These are phyloP conservation scores for Drosophila fungiperda DNA, from an alignment of 2,888 invertebrate species.

Conservation along the genomic window DNA sequence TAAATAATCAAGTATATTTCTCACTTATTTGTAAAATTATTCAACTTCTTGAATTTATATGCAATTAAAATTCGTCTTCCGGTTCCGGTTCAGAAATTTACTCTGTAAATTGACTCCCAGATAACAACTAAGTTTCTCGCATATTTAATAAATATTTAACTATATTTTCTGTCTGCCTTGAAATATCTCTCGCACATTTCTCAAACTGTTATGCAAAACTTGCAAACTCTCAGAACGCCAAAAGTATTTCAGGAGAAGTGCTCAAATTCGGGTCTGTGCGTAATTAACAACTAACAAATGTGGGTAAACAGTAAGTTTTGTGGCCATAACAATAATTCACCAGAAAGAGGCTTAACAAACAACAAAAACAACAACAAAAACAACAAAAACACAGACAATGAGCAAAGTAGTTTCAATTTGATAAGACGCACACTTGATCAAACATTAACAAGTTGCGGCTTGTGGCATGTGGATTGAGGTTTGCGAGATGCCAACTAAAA, in stretches of 20 bases:
- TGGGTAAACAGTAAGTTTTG: slow-evolving; percentile 4
- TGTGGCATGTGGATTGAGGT: not conserved
- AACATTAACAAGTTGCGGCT: slow-evolving; percentile 62
- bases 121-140: not conserved
- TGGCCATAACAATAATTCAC: slow-evolving; percentile 14
- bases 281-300: slow-evolving; percentile 1
- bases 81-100: not conserved
- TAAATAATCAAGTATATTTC: not conserved
- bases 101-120: not conserved
- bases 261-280: not conserved
- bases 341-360: not conserved
- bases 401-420: slow-evolving; percentile 17
- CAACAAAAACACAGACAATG: slow-evolving; percentile 17
- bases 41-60: not conserved
- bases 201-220: not conserved
- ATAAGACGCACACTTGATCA: slow-evolving; percentile 56
- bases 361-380: not conserved
- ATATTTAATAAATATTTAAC: not conserved
- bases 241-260: not conserved
- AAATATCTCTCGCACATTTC: not conserved
- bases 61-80: too few relatives aligned
- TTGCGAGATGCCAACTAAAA: slow-evolving; percentile 25
- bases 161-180: not conserved
- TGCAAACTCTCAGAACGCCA: not conserved
- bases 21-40: not conserved